Conservation (phyloP, 2,888 invertebrate species). For the Pammene fasciana region DNA sequence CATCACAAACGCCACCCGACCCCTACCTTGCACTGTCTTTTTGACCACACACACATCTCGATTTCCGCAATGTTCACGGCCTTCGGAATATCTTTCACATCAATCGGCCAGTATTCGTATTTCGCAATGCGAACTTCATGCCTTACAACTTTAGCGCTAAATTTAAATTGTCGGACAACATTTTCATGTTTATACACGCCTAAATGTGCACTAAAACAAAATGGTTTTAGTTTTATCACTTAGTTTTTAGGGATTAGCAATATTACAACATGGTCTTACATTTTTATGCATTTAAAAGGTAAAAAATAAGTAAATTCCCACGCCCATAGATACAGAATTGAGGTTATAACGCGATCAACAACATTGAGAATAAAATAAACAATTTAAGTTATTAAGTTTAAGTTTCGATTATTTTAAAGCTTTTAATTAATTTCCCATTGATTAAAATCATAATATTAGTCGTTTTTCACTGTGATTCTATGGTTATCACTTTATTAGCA, state of each 20-base stretch:
- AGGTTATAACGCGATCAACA: constrained; percentile 70
- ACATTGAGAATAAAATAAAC: constrained; percentile 16
- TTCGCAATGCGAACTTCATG: constrained; percentile 84
- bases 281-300: neutral
- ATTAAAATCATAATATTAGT: constrained; percentile 10
- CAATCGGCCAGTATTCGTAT: constrained; percentile 85
- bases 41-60: constrained; percentile 85
- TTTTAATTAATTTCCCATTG: constrained; percentile 1
- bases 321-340: constrained; percentile 55
- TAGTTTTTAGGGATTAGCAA: neutral
- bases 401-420: neutral
- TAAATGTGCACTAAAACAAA: neutral
- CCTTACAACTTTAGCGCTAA: constrained; percentile 76
- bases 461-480: constrained; percentile 22
- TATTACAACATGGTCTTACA: constrained; percentile 23
- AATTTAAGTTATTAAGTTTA: constrained; percentile 2
- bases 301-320: constrained; percentile 46
- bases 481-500: constrained; percentile 52
- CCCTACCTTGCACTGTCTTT: constrained; percentile 89
- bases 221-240: neutral
- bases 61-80: constrained; percentile 86
- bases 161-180: constrained; percentile 70
- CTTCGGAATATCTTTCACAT: constrained; percentile 86
- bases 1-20: constrained; percentile 91
- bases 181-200: constrained; percentile 8